Percentiles rank a stretch among this genome's conserved stretches.
Conservation (phyloP, 2,113 vertebrate species). For the Oncorhynchus kisutch region DNA sequence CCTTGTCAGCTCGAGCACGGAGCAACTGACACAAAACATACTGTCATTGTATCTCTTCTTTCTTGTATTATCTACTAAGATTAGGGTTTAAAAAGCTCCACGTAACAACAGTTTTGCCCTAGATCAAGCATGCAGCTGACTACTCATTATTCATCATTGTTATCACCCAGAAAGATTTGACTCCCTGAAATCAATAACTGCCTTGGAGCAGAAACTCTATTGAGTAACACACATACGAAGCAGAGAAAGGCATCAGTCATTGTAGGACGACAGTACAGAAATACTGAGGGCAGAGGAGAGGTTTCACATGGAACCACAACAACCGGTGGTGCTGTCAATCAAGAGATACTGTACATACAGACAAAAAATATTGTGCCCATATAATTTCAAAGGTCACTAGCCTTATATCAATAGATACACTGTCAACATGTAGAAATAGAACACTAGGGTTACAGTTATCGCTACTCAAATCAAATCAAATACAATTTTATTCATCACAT, state of each 20-base stretch:
- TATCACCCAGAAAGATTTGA: conserved; percentile 67
- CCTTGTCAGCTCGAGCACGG: background rate
- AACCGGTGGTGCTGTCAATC: conserved; percentile 7
- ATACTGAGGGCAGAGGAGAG: background rate
- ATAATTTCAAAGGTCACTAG: too few relatives aligned
- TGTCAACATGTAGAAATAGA: too few relatives aligned
- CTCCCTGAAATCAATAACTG: conserved; percentile 64
- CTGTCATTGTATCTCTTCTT: conserved; percentile 39
- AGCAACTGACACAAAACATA: conserved; percentile 41
- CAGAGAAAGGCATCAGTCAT: conserved; percentile 33
- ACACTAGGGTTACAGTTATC: too few relatives aligned
- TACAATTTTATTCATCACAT: too few relatives aligned
- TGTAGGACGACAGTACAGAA: background rate
- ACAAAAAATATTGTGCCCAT: too few relatives aligned
- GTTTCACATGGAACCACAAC: conserved; percentile 11
- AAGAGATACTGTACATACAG: too few relatives aligned
- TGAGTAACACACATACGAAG: conserved; percentile 26
- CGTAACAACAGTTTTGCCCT: conserved; percentile 51
- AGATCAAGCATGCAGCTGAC: conserved; percentile 60
- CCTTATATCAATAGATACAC: too few relatives aligned
- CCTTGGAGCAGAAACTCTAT: conserved; percentile 56
- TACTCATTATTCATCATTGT: conserved; percentile 70
- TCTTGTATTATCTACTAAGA: conserved; percentile 48
- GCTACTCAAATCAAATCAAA: too few relatives aligned
- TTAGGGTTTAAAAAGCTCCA: conserved; percentile 53